phyloP scores from a whole-genome alignment of 1,140 invertebrate species.

The Phymorhynchus buccinoides region DNA sequence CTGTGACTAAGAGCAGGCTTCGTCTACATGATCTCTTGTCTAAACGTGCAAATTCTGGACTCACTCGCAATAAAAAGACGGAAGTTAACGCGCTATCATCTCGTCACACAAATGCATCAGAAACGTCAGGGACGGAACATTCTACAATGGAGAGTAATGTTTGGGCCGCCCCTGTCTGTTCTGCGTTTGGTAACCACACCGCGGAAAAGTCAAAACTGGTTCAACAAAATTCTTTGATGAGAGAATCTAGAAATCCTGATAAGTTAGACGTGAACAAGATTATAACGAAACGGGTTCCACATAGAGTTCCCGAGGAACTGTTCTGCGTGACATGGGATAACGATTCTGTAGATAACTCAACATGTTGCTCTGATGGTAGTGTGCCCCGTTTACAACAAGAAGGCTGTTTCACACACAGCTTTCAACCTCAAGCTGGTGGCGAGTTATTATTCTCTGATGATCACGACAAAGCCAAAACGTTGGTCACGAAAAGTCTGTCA shows the following conservation, averaged over 20 bases:
- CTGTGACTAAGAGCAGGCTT: slow-evolving; percentile 38
- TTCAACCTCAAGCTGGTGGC: background rate
- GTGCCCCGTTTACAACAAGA: background rate
- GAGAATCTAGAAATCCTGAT: background rate
- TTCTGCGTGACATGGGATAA: background rate
- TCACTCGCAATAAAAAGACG: background rate
- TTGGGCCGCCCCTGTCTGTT: background rate
- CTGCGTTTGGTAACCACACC: background rate
- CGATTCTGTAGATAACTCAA: background rate
- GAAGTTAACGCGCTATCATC: background rate
- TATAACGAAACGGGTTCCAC: background rate
- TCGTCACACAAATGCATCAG: background rate
- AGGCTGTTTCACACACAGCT: background rate
- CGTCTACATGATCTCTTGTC: slow-evolving; percentile 42
- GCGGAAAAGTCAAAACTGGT: background rate
- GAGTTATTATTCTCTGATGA: background rate
- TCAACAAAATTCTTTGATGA: background rate
- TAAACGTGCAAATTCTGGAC: background rate
- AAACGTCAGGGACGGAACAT: background rate
- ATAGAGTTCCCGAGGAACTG: background rate
- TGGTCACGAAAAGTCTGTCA: slow-evolving; percentile 35
- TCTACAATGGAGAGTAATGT: background rate
- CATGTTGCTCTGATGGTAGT: background rate
- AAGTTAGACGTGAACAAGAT: background rate
- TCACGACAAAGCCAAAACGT: background rate